phyloP scores from a whole-genome alignment of 2,888 invertebrate genomes.

The Pterostichus madidus region DNA sequence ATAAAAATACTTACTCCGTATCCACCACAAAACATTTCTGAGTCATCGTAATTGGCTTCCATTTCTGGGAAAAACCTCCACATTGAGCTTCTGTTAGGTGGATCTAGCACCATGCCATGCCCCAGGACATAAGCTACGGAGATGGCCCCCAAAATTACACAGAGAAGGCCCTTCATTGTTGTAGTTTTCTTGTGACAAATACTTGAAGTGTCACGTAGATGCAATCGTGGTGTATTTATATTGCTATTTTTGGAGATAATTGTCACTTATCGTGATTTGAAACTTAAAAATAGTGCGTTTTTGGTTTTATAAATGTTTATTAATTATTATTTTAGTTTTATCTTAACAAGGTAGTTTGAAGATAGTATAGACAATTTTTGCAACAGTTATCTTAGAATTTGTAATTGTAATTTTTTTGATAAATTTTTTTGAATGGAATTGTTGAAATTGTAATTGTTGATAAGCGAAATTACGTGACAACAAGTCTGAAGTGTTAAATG shows the following conservation, averaged over 20 bases:
- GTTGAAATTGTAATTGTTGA: not conserved
- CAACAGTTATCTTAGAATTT: conserved; percentile 21
- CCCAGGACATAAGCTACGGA: conserved; percentile 69
- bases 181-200: not conserved
- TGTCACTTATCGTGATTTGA: conserved; percentile 8
- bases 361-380: not conserved
- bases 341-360: conserved; percentile 10
- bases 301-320: conserved; percentile 16
- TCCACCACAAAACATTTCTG: conserved; percentile 79
- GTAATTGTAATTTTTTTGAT: conserved; percentile 27
- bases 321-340: conserved; percentile 11
- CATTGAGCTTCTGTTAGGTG: conserved; percentile 78
- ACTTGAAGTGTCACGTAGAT: conserved; percentile 3
- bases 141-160: conserved; percentile 46
- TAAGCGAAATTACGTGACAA: conserved; percentile 2
- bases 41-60: conserved; percentile 78
- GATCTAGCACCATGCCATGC: conserved; percentile 79
- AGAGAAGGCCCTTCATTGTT: conserved; percentile 22
- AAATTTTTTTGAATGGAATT: not conserved
- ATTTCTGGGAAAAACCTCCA: conserved; percentile 77
- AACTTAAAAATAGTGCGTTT: conserved; percentile 13
- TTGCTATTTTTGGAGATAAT: conserved; percentile 15
- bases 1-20: conserved; percentile 72
- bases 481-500: not conserved
- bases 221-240: conserved; percentile 40